Evolutionary conservation across 2,888 invertebrate genomes (phyloP), one percentile per base, ranked within the genome.

Genomic region (Netelia inedita): DNA sequence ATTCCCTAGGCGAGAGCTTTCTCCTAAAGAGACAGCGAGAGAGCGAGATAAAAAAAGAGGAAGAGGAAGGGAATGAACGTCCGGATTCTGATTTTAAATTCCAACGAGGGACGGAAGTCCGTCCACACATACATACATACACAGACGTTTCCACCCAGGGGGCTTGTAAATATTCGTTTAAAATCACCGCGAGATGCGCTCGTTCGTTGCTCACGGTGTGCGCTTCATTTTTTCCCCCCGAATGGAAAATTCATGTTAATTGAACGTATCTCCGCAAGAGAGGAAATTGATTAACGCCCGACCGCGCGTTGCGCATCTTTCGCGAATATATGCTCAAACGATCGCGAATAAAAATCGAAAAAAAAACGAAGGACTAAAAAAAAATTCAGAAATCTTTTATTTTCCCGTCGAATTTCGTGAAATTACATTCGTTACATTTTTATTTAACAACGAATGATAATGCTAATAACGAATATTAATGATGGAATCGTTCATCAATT

Each of bases 1-100:
- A 63, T 63, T 63, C 63, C 95, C 28, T 94, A 94, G 65, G 95
- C 95, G 87, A 95, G 95, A 86, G 95, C 35, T 35, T 35, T 35
- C 6, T 35, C 35, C 94, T 14, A 94, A 95, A 1, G 95, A 95
- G 87, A 94, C 94, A 8, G 94, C 94, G 80, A 95, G 93, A 87
- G 94, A 94, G 1, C 94, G 8, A 35, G 35, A 35, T 5, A 5
- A 6, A 35, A 6, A 35, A 6, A 8, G 8, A 35, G 35, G 0
- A 6, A 35, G 35, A 35, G 35, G 3, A 94, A 11, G 94, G 94
- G 83, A 94, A 14, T 55, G n/a, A 94, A 85, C 95, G 94, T 16
- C 94, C 84, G 78, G 35, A 74, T 63, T 53, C 11, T n/a, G 43
- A 61, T 73, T 59, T 59, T 10, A 80, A 43, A 75, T 75, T 69